A percentile compares a stretch with the other conserved stretches of the same genome.
Conservation (phyloP, 1,140 invertebrate genomes). For the Chironomus striatipennis region DNA sequence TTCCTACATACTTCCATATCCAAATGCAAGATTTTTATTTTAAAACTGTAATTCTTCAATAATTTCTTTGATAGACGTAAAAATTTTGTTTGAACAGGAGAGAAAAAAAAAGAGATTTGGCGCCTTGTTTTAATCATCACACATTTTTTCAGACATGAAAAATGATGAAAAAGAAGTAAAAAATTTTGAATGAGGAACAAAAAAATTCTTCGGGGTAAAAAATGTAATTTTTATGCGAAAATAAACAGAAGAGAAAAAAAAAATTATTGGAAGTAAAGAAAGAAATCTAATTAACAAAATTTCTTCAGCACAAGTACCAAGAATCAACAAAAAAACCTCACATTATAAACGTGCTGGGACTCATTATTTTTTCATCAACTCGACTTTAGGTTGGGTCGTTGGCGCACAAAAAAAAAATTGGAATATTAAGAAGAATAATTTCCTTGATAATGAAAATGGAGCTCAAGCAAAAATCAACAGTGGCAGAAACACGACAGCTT, state of each 20-base stretch:
- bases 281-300: conserved; percentile 1
- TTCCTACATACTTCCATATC: no score
- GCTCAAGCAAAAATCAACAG: neutral
- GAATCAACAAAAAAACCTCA: no score
- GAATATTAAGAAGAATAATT: neutral
- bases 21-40: no score
- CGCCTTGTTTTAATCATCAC: neutral
- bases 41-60: neutral
- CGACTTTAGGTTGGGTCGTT: neutral
- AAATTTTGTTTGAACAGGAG: neutral
- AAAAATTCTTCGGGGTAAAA: neutral
- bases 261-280: no score
- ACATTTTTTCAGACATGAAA: neutral
- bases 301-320: neutral
- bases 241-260: neutral
- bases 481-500: no score
- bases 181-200: no score
- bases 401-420: neutral
- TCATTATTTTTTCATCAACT: conserved; percentile 20
- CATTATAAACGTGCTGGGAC: neutral
- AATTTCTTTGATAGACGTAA: neutral
- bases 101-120: neutral
- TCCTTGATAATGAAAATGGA: conserved; percentile 19
- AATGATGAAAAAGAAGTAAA: no score
- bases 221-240: neutral